Conservation (phyloP, 2,797 vertebrate genomes). For the Alcedo atthis region DNA sequence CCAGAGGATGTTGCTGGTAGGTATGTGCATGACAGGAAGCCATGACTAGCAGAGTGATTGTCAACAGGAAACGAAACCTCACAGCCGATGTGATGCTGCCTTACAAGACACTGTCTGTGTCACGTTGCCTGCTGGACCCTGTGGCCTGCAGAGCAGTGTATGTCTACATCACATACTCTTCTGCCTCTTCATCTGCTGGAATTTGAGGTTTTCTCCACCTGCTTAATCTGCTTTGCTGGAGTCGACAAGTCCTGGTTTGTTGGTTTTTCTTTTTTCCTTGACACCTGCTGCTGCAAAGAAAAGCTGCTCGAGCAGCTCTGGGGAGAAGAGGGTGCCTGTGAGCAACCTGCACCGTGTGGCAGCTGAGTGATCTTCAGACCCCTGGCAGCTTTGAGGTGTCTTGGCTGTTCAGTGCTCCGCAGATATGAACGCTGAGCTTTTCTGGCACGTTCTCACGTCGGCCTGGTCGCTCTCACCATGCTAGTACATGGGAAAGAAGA, state of each 20-base stretch:
- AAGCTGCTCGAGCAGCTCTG: neutral
- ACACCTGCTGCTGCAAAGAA: neutral
- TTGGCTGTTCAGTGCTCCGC: conserved; percentile 73
- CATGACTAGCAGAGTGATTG: conserved; percentile 8
- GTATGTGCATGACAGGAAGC: conserved; percentile 34
- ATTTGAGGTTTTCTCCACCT: neutral
- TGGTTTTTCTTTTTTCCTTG: neutral
- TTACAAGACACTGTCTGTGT: neutral
- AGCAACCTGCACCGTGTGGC: neutral
- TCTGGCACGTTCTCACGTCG: conserved; percentile 63
- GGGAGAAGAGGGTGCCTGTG: neutral
- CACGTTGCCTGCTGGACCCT: neutral
- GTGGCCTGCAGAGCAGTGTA: neutral
- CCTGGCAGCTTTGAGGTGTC: conserved; percentile 35
- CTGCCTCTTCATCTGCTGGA: neutral
- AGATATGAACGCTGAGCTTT: conserved; percentile 88
- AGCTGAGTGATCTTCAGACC: neutral
- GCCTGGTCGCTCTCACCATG: conserved; percentile 81
- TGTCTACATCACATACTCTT: neutral
- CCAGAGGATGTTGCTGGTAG: conserved; percentile 12
- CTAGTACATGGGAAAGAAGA: conserved; percentile 60
- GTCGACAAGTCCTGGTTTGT: neutral
- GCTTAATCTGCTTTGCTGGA: neutral
- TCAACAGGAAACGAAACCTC: conserved; percentile 43
- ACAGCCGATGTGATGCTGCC: neutral